Conservation (phyloP, 2,888 invertebrate species). For the Zaprionus obscuricornis region DNA sequence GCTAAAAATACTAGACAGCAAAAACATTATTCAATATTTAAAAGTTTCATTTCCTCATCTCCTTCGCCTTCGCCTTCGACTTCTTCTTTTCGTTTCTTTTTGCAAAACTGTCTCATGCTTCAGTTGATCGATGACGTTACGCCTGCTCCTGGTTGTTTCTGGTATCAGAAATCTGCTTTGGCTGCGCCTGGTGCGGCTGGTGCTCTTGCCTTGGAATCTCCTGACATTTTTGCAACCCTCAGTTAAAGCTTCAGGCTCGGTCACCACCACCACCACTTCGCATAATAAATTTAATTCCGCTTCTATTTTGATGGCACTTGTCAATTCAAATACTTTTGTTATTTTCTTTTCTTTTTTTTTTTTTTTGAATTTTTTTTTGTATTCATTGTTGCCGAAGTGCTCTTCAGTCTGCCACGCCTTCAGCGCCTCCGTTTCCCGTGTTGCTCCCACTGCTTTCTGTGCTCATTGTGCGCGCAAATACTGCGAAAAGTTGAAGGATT, state of each 20-base stretch:
- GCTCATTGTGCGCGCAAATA: constrained; percentile 53
- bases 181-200: not conserved
- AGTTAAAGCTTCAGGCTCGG: constrained; percentile 10
- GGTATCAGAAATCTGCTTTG: no score
- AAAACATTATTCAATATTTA: constrained; percentile 73
- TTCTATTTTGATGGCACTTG: constrained; percentile 80
- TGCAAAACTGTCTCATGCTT: constrained; percentile 50
- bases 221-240: constrained; percentile 41
- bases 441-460: not conserved
- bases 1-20: constrained; percentile 2
- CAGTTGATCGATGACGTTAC: constrained; percentile 75
- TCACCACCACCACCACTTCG: constrained; percentile 51
- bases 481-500: constrained; percentile 78
- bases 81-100: constrained; percentile 37
- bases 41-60: no score
- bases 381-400: constrained; percentile 61
- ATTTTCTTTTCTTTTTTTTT: constrained; percentile 46
- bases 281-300: constrained; percentile 79
- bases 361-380: constrained; percentile 33
- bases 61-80: no score
- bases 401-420: constrained; percentile 55
- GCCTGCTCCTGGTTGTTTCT: constrained; percentile 28
- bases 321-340: constrained; percentile 78
- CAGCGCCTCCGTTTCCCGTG: constrained; percentile 10
- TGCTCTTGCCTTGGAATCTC: constrained; percentile 2